Conservation (phyloP, 2,797 vertebrate species). For the Hoplostethus mediterraneus region DNA sequence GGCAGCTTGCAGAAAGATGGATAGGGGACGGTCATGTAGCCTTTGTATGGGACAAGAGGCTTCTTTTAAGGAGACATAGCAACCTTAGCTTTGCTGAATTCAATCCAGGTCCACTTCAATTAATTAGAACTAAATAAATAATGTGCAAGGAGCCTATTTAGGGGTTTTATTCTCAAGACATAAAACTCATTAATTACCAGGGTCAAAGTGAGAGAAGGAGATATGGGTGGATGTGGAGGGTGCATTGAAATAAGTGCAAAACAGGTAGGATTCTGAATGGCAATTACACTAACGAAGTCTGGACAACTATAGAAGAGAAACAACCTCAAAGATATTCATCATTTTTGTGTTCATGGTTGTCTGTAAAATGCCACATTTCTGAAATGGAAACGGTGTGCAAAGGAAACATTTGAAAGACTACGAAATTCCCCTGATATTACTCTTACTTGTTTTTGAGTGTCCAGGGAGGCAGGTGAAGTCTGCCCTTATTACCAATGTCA, state of each 20-base stretch:
- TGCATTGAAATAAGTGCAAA: slow-evolving; percentile 53
- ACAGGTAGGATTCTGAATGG: slow-evolving; percentile 57
- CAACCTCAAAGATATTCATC: slow-evolving; percentile 18
- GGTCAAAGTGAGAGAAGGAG: slow-evolving; percentile 69
- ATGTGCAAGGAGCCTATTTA: slow-evolving; percentile 79
- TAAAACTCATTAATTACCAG: slow-evolving; percentile 85
- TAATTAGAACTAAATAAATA: slow-evolving; percentile 88
- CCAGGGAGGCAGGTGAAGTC: slow-evolving; percentile 85
- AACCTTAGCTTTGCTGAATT: slow-evolving; percentile 74
- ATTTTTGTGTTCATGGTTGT: slow-evolving; percentile 10
- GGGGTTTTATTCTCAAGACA: slow-evolving; percentile 83
- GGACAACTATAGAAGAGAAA: slow-evolving; percentile 34
- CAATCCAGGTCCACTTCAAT: slow-evolving; percentile 83
- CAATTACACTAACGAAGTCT: slow-evolving; percentile 47
- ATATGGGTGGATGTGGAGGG: slow-evolving; percentile 56
- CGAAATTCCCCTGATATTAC: slow-evolving; percentile 68
- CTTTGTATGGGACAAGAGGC: slow-evolving; percentile 35
- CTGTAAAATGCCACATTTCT: slow-evolving; percentile 9
- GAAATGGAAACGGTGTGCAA: slow-evolving; percentile 45
- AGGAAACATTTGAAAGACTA: slow-evolving; percentile 62
- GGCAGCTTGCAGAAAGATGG: slow-evolving; percentile 7
- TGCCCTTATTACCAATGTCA: slow-evolving; percentile 96
- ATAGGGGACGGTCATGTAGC: slow-evolving; percentile 16
- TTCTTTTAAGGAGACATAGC: slow-evolving; percentile 41
- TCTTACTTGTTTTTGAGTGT: slow-evolving; percentile 85